Evolutionary conservation across 92 coral and sea anemone genomes (phyloP).

Genomic region (Parazoanthus atlanticus): DNA sequence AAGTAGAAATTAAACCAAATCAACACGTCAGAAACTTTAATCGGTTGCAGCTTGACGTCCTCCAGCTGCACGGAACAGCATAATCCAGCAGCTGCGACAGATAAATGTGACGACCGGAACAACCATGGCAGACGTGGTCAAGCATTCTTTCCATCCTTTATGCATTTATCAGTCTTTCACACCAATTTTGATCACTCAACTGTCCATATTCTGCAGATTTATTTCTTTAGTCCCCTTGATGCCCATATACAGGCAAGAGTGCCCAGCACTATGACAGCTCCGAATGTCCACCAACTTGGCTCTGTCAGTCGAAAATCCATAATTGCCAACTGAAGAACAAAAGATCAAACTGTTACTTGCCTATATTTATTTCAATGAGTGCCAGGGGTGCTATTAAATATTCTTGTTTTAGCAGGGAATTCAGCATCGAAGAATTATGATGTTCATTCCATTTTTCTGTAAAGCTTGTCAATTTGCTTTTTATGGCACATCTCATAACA

Average conservation of each 20-base stretch:
- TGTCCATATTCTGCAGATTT: background rate
- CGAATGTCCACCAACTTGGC: constrained; percentile 96
- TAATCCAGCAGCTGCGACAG: background rate
- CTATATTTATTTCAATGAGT: no score
- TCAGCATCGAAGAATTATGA: no score
- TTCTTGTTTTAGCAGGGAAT: no score
- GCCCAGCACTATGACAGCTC: constrained; percentile 70
- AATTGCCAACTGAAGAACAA: constrained; percentile 64
- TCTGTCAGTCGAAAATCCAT: constrained; percentile 86
- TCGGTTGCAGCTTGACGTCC: background rate
- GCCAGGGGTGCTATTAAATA: no score
- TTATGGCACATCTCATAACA: no score
- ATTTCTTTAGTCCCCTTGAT: constrained; percentile 57
- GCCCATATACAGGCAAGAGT: constrained; percentile 71
- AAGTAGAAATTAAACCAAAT: background rate
- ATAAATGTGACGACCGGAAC: background rate
- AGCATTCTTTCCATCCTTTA: constrained; percentile 19
- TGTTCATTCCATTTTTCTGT: no score
- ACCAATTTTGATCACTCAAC: background rate
- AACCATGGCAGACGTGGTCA: background rate
- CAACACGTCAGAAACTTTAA: background rate
- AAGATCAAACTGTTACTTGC: background rate
- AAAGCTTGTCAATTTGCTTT: no score
- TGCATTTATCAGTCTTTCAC: background rate
- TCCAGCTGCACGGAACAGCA: background rate